Conservation (phyloP, 1,140 invertebrate species). For the Lepidurus arcticus region DNA sequence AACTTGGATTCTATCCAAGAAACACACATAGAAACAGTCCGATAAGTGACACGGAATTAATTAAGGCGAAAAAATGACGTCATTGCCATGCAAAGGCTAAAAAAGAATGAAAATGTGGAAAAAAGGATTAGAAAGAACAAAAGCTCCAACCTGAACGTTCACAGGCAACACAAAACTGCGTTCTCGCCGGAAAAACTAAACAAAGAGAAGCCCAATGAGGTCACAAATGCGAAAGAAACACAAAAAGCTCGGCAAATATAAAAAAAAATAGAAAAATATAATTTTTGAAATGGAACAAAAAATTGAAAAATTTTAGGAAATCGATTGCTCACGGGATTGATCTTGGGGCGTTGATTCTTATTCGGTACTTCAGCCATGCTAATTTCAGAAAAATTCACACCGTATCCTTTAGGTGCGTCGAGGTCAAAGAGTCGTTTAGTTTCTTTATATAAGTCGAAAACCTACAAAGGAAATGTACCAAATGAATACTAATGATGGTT, state of each 20-base stretch:
- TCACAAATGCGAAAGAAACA: neutral
- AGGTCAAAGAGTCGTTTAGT: conserved; percentile 13
- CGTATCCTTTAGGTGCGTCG: neutral
- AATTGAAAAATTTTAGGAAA: neutral
- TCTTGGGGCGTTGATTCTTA: conserved; percentile 2
- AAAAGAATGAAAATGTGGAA: neutral
- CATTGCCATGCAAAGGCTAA: neutral
- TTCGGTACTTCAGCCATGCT: neutral
- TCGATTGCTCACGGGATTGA: neutral
- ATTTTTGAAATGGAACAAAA: neutral
- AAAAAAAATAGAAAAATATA: neutral
- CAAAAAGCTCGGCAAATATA: neutral
- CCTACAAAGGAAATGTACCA: neutral
- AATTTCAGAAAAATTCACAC: conserved; percentile 1
- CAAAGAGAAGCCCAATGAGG: conserved; percentile 22
- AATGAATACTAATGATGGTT: neutral
- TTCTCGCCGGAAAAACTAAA: conserved; percentile 33
- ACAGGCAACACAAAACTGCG: conserved; percentile 32
- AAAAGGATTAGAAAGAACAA: neutral
- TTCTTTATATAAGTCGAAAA: conserved; percentile 7
- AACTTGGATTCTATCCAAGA: conserved; percentile 13
- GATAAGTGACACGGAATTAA: neutral
- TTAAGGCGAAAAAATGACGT: neutral
- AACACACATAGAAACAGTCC: neutral
- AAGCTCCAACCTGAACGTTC: conserved; percentile 27